Percentiles rank a stretch among this genome's conserved stretches.
Conservation (phyloP, 2,888 invertebrate species). For the Cepaea hortensis region DNA sequence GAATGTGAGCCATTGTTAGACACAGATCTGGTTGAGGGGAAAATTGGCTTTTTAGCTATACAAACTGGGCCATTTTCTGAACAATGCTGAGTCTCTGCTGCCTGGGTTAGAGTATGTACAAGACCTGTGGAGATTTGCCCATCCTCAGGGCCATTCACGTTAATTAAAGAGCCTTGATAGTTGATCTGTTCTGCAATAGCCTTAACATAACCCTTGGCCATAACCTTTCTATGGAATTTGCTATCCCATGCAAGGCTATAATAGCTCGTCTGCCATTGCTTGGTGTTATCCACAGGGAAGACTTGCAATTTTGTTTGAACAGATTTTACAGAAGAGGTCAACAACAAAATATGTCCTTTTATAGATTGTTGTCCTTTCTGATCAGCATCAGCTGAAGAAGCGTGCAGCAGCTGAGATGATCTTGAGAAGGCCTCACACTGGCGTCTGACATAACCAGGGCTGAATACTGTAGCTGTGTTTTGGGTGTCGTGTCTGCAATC, state of each 20-base stretch:
- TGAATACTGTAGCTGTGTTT: not conserved
- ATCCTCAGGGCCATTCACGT: not conserved
- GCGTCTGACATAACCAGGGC: not conserved
- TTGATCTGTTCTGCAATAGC: constrained; percentile 63
- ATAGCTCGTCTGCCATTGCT: not conserved
- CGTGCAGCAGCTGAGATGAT: not conserved
- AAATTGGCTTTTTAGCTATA: not conserved
- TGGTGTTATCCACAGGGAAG: not conserved
- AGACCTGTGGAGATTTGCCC: not conserved
- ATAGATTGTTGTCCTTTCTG: not conserved
- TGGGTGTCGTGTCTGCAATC: not conserved
- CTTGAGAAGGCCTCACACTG: not conserved
- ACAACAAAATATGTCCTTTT: not conserved
- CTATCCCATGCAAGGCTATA: not conserved
- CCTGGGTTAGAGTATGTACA: not conserved
- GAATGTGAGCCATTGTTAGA: not conserved
- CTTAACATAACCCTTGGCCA: constrained; percentile 65
- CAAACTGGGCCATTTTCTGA: not conserved
- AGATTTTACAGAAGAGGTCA: not conserved
- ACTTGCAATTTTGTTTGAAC: not conserved
- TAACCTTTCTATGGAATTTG: constrained; percentile 47
- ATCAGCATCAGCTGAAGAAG: not conserved
- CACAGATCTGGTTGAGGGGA: not conserved
- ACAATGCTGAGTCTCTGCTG: not conserved
- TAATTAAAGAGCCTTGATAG: not conserved